Base-by-base conservation (phyloP, 1,140 invertebrate genomes). In the Caenorhabditis tropicalis region DNA sequence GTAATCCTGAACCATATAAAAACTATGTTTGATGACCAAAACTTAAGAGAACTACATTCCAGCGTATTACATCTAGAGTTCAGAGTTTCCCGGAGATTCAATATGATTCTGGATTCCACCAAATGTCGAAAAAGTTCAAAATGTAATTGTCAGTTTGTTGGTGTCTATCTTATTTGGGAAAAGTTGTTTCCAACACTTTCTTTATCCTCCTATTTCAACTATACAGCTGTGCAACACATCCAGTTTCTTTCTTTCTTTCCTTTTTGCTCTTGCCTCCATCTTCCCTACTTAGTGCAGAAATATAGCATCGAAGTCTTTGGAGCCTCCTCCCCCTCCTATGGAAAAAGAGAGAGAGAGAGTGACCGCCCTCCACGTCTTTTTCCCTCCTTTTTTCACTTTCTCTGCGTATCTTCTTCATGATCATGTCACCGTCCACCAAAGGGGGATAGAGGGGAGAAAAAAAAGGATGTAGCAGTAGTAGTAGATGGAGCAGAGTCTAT, bases 201-300 rank as follows among this genome's bases (percentile, higher is more conserved):
- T 6, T 43, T 12, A 43, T 43, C 39, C 53, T 10, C 53, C 24
- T 56, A 43, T 43, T 46, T 43, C 65, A 46, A 74, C 65, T 74
- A 74, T 74, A 74, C 65, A 74, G 65, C 33, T 43, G 65, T 24
- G 43, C 65, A 74, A 43, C 65, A 10, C 33, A 65, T 36, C 16
- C 65, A 74, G 65, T 46, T 43, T 74, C 65, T 74, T 74, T 74
- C 36, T 21, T 46, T n/a, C 36, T 46, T 74, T 46, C 29, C 36
- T 46, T 74, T 43, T 39, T 74, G 65, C 36, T 65, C 58, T 65
- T n/a, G 29, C 58, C n/a, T n/a, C n/a, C 58, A 5, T 24, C 33
- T 36, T 74, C n/a, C 36, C 65, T 74, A 74, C 65, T 74, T 74
- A 74, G 65, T 74, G 65, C 65, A 74, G 36, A 74, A 74, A 74